Percentiles rank a stretch among this genome's conserved stretches.
These are phyloP conservation scores for Caerostris darwini DNA, from an alignment of 1,140 invertebrate species.

Conservation along the genomic window DNA sequence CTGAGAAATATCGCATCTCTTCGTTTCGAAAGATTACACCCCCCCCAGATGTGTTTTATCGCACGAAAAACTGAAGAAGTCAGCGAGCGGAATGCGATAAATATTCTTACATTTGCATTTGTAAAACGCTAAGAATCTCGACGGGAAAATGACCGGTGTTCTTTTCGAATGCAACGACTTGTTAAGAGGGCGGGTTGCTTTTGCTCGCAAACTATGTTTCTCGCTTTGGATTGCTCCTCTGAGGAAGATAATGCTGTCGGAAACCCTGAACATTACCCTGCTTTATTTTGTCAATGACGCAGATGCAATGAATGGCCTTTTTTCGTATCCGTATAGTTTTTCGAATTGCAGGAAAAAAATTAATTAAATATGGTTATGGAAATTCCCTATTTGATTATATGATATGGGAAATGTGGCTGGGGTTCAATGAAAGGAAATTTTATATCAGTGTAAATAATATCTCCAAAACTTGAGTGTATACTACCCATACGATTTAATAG, in stretches of 20 bases:
- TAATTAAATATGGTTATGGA: too few relatives aligned
- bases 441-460: too few relatives aligned
- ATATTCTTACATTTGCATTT: constrained; percentile 43
- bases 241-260: constrained; percentile 26
- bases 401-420: too few relatives aligned
- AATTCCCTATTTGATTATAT: too few relatives aligned
- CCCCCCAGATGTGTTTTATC: constrained; percentile 56
- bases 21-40: background rate
- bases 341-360: too few relatives aligned
- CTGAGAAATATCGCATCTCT: background rate
- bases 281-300: too few relatives aligned
- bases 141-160: constrained; percentile 3
- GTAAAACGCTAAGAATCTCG: constrained; percentile 16
- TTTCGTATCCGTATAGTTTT: too few relatives aligned
- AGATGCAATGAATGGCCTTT: too few relatives aligned
- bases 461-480: too few relatives aligned
- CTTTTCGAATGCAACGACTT: constrained; percentile 25
- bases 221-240: background rate
- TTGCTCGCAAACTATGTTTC: constrained; percentile 12
- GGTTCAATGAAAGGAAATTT: too few relatives aligned
- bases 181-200: constrained; percentile 37
- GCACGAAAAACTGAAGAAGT: constrained; percentile 16
- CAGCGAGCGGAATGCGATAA: background rate
- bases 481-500: too few relatives aligned
- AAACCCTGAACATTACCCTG: background rate